A percentile compares a stretch with the other conserved stretches of the same genome.
These are phyloP conservation scores for Mayetiola destructor DNA, from an alignment of 2,888 invertebrate genomes.

Conservation along the genomic window DNA sequence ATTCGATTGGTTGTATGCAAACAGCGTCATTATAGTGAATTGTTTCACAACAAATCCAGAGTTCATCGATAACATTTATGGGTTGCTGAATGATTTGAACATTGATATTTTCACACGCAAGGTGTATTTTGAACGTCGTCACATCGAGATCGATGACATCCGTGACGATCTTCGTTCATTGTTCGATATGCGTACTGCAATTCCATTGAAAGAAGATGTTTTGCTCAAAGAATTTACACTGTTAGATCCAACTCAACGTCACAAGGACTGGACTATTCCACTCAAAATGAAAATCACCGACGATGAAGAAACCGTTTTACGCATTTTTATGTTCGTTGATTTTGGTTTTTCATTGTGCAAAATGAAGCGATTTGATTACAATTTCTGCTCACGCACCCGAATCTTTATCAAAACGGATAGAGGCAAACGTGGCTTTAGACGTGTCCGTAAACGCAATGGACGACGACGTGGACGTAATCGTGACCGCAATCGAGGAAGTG, in stretches of 20 bases:
- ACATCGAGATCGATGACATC: constrained; percentile 31
- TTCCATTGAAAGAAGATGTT: constrained; percentile 63
- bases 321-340: constrained; percentile 61
- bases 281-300: constrained; percentile 31
- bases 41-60: constrained; percentile 67
- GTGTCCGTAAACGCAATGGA: background rate
- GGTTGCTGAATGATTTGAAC: constrained; percentile 65
- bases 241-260: constrained; percentile 50
- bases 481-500: background rate
- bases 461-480: background rate
- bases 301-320: constrained; percentile 58
- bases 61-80: constrained; percentile 64
- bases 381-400: constrained; percentile 32
- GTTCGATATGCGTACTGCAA: constrained; percentile 44
- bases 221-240: constrained; percentile 55
- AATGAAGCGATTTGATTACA: constrained; percentile 34
- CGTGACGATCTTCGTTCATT: constrained; percentile 37
- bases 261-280: constrained; percentile 49
- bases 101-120: constrained; percentile 44
- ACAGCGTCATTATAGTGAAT: constrained; percentile 61
- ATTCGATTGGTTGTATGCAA: constrained; percentile 70
- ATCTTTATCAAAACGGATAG: constrained; percentile 24
- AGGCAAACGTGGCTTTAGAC: background rate
- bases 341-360: constrained; percentile 49
- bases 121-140: constrained; percentile 34